Percentiles rank a stretch among this genome's conserved stretches.
These are phyloP conservation scores for Cataglyphis livida DNA, from an alignment of 2,888 invertebrate species.

Conservation along the genomic window DNA sequence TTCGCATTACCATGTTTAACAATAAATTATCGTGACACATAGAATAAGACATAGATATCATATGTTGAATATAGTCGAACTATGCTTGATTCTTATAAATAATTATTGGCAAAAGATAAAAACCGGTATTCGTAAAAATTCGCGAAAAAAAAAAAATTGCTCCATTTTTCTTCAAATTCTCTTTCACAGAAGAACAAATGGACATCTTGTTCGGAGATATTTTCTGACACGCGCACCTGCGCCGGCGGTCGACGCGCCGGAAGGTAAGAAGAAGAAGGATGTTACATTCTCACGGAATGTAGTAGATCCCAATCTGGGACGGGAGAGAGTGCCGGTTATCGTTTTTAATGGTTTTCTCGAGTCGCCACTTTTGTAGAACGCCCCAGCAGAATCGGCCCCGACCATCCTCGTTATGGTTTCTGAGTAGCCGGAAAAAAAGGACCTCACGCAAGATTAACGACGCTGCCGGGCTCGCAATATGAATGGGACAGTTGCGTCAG, in stretches of 20 bases:
- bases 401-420: slow-evolving; percentile 54
- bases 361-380: slow-evolving; percentile 51
- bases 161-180: not conserved
- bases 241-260: not conserved
- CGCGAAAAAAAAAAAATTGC: not conserved
- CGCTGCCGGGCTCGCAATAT: slow-evolving; percentile 31
- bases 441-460: slow-evolving; percentile 72
- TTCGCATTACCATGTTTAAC: slow-evolving; percentile 11
- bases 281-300: slow-evolving; percentile 70
- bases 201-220: not conserved
- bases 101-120: not conserved
- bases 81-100: not conserved
- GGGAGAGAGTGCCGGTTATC: slow-evolving; percentile 61
- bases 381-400: slow-evolving; percentile 61
- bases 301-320: slow-evolving; percentile 72
- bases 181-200: not conserved
- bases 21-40: not conserved
- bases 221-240: slow-evolving; percentile 36
- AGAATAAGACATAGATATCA: slow-evolving; percentile 10
- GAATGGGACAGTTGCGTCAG: slow-evolving; percentile 59
- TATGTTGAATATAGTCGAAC: not conserved
- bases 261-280: slow-evolving; percentile 42
- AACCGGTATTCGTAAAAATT: not conserved
- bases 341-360: slow-evolving; percentile 74
- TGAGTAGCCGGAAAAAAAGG: slow-evolving; percentile 33